Percentiles rank a stretch among this genome's conserved stretches.
phyloP scores from a whole-genome alignment of 2,113 vertebrate genomes.

The Collichthys lucidus region DNA sequence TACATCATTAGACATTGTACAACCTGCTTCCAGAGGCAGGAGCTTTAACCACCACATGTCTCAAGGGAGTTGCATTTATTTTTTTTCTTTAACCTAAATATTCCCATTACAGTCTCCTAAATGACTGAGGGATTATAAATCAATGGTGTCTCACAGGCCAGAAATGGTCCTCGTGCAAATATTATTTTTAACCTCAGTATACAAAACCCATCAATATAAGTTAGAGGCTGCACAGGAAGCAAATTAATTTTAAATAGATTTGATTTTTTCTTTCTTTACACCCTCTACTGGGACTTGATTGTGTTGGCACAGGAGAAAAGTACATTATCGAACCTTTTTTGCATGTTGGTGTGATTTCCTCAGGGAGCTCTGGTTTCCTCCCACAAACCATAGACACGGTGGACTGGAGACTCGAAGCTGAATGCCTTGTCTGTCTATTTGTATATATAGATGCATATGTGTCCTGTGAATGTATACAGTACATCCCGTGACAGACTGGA shows the following conservation, averaged over 20 bases:
- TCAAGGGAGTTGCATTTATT: slow-evolving; percentile 14
- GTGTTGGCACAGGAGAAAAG: neutral
- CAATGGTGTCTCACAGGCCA: slow-evolving; percentile 27
- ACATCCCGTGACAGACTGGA: slow-evolving; percentile 20
- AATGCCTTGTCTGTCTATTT: slow-evolving; percentile 37
- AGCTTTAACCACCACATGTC: slow-evolving; percentile 10
- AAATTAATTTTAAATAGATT: slow-evolving; percentile 8
- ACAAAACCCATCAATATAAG: slow-evolving; percentile 54
- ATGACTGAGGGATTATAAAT: slow-evolving; percentile 48
- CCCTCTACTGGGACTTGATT: neutral
- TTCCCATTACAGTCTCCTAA: slow-evolving; percentile 47
- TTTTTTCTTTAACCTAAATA: slow-evolving; percentile 49
- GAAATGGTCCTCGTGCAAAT: slow-evolving; percentile 60
- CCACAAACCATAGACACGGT: slow-evolving; percentile 38
- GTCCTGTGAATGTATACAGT: slow-evolving; percentile 27
- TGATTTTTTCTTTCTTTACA: neutral
- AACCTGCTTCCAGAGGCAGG: neutral
- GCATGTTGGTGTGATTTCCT: slow-evolving; percentile 9
- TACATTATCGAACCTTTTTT: slow-evolving; percentile 17
- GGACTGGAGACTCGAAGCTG: slow-evolving; percentile 7
- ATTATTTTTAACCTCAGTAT: slow-evolving; percentile 38
- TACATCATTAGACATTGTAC: neutral
- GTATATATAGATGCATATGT: slow-evolving; percentile 41
- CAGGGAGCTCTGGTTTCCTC: slow-evolving; percentile 24
- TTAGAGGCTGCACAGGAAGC: slow-evolving; percentile 16